Conservation (phyloP, 2,113 vertebrate genomes). For the Erpornis zantholeuca region DNA sequence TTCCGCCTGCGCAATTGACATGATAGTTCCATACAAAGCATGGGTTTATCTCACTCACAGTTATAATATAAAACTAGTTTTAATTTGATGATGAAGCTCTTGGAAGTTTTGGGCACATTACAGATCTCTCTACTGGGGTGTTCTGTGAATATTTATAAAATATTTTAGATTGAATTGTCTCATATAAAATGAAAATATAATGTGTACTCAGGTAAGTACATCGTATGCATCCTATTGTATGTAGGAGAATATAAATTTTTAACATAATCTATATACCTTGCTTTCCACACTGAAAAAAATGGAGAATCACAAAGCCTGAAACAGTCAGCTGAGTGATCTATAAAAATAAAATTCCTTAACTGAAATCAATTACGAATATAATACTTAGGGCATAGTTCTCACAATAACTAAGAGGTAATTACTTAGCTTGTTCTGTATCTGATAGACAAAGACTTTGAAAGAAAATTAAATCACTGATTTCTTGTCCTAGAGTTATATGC, state of each 20-base stretch:
- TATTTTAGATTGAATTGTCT: neutral
- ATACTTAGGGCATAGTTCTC: conserved; percentile 36
- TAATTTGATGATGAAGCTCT: neutral
- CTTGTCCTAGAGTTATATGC: conserved; percentile 40
- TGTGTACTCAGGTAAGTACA: neutral
- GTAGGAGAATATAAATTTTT: neutral
- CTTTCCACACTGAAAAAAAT: conserved; percentile 12
- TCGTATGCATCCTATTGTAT: neutral
- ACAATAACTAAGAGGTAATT: conserved; percentile 60
- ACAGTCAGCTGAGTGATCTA: neutral
- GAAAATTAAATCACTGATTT: conserved; percentile 72
- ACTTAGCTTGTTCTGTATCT: conserved; percentile 51
- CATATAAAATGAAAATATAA: neutral
- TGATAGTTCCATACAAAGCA: neutral
- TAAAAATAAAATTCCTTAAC: conserved; percentile 38
- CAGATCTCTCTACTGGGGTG: neutral
- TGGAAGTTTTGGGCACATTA: neutral
- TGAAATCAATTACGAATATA: conserved; percentile 45
- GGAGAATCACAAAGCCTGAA: neutral
- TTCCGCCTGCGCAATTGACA: neutral
- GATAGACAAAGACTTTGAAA: conserved; percentile 62
- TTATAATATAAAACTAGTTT: neutral
- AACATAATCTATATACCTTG: neutral
- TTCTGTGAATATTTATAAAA: neutral
- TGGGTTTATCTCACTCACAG: neutral